Conservation (phyloP, 2,797 vertebrate genomes). For the Nannoperca obscura region DNA sequence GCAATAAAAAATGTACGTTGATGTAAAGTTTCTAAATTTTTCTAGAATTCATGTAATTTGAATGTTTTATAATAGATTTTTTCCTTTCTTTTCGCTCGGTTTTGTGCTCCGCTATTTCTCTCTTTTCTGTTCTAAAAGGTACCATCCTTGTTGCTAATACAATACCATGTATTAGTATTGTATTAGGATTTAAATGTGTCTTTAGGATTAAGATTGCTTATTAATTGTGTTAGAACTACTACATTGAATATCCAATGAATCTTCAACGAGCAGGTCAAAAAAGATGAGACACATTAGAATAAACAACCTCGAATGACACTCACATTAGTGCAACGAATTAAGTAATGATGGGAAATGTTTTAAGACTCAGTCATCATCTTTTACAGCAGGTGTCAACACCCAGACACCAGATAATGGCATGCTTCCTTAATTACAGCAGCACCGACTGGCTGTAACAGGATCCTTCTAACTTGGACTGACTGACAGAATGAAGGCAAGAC, state of each 20-base stretch:
- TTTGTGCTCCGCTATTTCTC: not conserved
- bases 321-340: not conserved
- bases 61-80: not conserved
- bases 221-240: not conserved
- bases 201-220: not conserved
- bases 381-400: slow-evolving; percentile 60
- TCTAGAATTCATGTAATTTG: not conserved
- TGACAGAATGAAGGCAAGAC: slow-evolving; percentile 4
- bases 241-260: not conserved
- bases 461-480: not conserved
- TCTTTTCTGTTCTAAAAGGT: not conserved
- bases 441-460: slow-evolving; percentile 25
- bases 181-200: not conserved
- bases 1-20: not conserved
- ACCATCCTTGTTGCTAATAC: too few relatives aligned
- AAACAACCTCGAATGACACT: not conserved
- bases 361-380: slow-evolving; percentile 38
- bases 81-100: not conserved
- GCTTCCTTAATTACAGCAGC: slow-evolving; percentile 41
- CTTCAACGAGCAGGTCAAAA: not conserved
- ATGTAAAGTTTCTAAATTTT: not conserved
- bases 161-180: too few relatives aligned
- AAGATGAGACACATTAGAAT: not conserved
- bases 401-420: slow-evolving; percentile 36
- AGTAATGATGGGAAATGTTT: slow-evolving; percentile 12